A percentile compares a stretch with the other conserved stretches of the same genome.
Conservation (phyloP, 2,797 vertebrate species). For the Tragopan temminckii region DNA sequence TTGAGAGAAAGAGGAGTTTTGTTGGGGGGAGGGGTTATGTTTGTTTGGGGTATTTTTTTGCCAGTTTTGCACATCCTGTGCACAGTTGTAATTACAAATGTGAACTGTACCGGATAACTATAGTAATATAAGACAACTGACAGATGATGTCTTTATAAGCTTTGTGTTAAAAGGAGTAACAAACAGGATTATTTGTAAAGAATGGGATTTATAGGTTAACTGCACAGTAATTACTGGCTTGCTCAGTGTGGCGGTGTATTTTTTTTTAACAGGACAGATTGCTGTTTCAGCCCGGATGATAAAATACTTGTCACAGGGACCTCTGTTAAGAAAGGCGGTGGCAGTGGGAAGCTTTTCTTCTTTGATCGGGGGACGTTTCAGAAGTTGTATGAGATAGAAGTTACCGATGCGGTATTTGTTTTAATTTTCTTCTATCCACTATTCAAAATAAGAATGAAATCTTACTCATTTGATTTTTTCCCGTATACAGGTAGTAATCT, state of each 20-base stretch:
- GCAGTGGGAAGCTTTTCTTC: constrained; percentile 92
- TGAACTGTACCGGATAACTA: background rate
- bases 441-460: background rate
- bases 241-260: background rate
- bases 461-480: background rate
- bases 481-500: background rate
- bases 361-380: constrained; percentile 91
- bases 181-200: background rate
- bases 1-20: background rate
- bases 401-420: constrained; percentile 91
- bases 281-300: constrained; percentile 98
- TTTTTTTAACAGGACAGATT: constrained; percentile 90
- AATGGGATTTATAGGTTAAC: background rate
- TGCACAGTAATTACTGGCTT: background rate
- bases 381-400: constrained; percentile 93
- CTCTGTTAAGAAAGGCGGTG: constrained; percentile 92
- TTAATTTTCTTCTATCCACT: background rate
- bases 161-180: background rate
- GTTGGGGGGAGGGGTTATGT: background rate
- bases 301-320: constrained; percentile 95
- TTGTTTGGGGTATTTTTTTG: background rate
- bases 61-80: background rate
- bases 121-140: background rate
- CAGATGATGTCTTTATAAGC: background rate
- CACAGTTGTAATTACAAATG: background rate